Base-by-base conservation (phyloP, 2,113 vertebrate genomes). In the Petroica traversi region DNA sequence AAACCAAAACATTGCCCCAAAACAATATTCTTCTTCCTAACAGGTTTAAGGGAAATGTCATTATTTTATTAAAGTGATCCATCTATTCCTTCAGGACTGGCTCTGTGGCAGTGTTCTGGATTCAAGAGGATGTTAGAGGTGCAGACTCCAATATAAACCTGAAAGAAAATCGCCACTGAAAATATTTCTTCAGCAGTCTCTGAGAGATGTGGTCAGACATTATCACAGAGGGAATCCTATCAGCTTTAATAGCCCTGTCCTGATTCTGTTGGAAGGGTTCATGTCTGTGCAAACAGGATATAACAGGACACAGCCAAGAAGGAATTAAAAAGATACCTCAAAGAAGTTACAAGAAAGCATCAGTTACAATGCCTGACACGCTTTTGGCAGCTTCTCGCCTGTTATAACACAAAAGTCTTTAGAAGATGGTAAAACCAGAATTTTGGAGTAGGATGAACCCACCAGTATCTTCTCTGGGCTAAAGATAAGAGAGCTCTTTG, bases 1-100 rank as follows among this genome's bases (percentile, higher is more conserved):
- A 43, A 43, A 43, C 6, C 14, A 68, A 48, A 68, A 48, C 71
- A 85, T 63, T 67, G 34, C 68, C 66, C 23, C 66, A 36, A 88
- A 94, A 67, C 59, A 82, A 80, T 63, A 79, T 86, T 46, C 85
- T 93, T 90, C 90, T 89, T 95, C 63, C 69, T 92, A 95, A 82
- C 46, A 96, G 62, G 63, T 92, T 68, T 92, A 92, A 76, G 82
- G 86, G 71, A 95, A 96, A 96, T 40, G 19, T 67, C 78, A 83
- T 97, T 83, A 90, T 88, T 95, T 90, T 94, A 94, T 96, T 94
- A 75, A 92, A 97, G 84, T 49, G 45, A 92, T 92, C 73, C 73
- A 81, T 94, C 95, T 89, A 22, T 40, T 89, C 81, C 73, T 92
- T 82, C 73, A 34, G 8, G 51, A 77, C 62, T 77, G 48, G 64